Evolutionary conservation across 2,888 invertebrate genomes (phyloP), one percentile per base, ranked within the genome.

Genomic region (Synanthedon myopaeformis): DNA sequence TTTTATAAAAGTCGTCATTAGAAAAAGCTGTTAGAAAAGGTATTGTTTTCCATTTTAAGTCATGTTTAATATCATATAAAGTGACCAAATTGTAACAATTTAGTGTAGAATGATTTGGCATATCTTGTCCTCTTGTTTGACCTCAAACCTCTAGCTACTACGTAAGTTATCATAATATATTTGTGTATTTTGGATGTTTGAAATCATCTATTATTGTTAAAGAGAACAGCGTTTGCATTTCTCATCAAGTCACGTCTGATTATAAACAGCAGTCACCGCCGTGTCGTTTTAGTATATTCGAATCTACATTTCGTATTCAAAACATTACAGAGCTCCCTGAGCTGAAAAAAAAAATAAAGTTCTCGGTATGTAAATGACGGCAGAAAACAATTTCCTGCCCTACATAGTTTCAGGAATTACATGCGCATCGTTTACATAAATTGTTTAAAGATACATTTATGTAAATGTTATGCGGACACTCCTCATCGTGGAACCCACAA

Each of bases 351-450:
- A 42, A 52, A 51, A 55, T 49, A 49, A 55, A 17, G 23, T 49
- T 17, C 35, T 35, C 35, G 19, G 49, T 49, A 49, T 49, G 49
- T 23, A 17, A 42, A 49, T 49, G 49, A 17, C 5, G 17, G 23
- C 10, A 17, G 49, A 49, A 54, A 53, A 57, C 54, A 56, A 53
- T 55, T 57, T 55, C 53, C 55, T 51, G 14, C 51, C 58, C 51
- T 49, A 52, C 53, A 55, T 56, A 54, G 55, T 57, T 55, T 56
- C 56, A 58, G 56, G 55, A 54, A 61, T 61, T 59, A 60, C 56
- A 58, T 51, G 53, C 54, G 57, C 59, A 56, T 60, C 58, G 61
- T 61, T 59, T 58, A 60, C 61, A 61, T 61, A 61, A 61, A 61
- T 59, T 61, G 59, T 57, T 61, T 60, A 60, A 57, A 55, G 57